Evolutionary conservation across 2,113 vertebrate genomes (phyloP).

Genomic region (Halichoeres trimaculatus): DNA sequence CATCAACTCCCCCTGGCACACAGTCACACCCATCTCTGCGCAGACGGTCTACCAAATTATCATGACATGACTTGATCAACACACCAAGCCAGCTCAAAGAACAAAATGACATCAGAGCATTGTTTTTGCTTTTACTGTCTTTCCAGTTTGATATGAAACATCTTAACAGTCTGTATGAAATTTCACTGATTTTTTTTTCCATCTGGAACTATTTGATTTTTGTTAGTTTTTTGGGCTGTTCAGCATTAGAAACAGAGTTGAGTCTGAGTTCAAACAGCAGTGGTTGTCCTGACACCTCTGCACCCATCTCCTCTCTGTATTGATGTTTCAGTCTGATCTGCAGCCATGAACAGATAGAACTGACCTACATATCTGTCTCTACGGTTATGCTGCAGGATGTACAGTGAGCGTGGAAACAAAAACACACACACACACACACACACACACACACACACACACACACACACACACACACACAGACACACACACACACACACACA

Average conservation of each 20-base stretch:
- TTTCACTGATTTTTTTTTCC: too few species aligned
- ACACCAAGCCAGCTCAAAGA: too few species aligned
- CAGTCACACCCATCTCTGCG: too few species aligned
- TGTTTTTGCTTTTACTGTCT: too few species aligned
- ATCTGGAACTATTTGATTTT: too few species aligned
- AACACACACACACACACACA: not conserved
- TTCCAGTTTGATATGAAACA: too few species aligned
- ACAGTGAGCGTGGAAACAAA: not conserved
- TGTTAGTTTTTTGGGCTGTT: too few species aligned
- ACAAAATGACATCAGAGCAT: too few species aligned
- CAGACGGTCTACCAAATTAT: too few species aligned
- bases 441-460: not conserved
- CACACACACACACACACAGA: not conserved
- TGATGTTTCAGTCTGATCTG: not conserved
- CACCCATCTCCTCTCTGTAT: not conserved
- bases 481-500: not conserved
- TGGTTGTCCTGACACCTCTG: not conserved
- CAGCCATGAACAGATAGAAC: not conserved
- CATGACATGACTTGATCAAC: too few species aligned
- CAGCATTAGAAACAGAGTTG: not conserved
- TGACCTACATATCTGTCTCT: not conserved
- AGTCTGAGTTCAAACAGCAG: not conserved
- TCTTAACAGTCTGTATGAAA: too few species aligned
- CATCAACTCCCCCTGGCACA: too few species aligned
- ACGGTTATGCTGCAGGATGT: not conserved